Conservation (phyloP, 1,140 invertebrate species). For the Drosophila littoralis region DNA sequence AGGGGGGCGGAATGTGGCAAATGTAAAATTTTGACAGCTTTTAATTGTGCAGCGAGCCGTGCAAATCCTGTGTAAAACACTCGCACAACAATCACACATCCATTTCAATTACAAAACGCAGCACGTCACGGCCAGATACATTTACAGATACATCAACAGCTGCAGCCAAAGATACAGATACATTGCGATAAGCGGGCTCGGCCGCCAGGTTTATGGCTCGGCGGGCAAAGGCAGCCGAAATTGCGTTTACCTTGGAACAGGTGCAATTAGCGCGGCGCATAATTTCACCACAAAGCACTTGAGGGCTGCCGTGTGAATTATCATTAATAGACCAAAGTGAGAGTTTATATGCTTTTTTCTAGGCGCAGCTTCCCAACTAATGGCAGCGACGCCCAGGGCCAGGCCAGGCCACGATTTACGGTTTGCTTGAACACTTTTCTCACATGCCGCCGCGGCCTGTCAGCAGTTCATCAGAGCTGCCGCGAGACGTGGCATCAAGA, state of each 20-base stretch:
- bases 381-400: conserved; percentile 49
- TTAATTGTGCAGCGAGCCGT: conserved; percentile 74
- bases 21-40: conserved; percentile 73
- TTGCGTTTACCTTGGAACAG: conserved; percentile 65
- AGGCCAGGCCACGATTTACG: conserved; percentile 41
- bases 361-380: conserved; percentile 46
- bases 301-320: conserved; percentile 65
- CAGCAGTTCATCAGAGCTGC: conserved; percentile 37
- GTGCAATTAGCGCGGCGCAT: conserved; percentile 71
- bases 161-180: conserved; percentile 9
- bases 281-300: conserved; percentile 65
- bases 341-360: conserved; percentile 48
- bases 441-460: conserved; percentile 12
- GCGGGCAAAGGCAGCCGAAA: conserved; percentile 65
- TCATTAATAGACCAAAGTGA: conserved; percentile 80
- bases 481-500: conserved; percentile 25
- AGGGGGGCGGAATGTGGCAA: not conserved
- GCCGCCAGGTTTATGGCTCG: conserved; percentile 69
- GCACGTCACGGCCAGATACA: conserved; percentile 43
- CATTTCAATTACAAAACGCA: conserved; percentile 44
- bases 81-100: conserved; percentile 5
- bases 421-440: conserved; percentile 20
- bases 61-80: conserved; percentile 45
- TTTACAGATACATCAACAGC: conserved; percentile 10
- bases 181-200: conserved; percentile 36